Evolutionary conservation across 2,797 vertebrate genomes (phyloP), one percentile per base, ranked within the genome.

Genomic region (Coregonus sp.): DNA sequence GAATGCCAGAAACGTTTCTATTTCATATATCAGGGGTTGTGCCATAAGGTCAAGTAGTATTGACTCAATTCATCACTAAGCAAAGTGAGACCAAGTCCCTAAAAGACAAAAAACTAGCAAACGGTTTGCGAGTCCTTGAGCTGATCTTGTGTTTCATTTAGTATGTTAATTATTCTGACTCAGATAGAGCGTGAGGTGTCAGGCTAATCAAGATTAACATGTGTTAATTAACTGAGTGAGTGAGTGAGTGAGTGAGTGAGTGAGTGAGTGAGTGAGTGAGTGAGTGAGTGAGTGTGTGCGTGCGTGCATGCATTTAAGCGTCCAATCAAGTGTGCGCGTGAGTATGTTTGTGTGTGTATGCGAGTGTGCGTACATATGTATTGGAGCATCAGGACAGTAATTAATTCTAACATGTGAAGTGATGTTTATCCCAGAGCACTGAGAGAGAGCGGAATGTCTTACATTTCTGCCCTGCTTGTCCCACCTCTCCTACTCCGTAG

Each of bases 401-500:
- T n/a, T 59, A 11, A 75, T 78, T 74, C 52, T 37, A 77, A 15
- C 15, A 50, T 51, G 47, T 51, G 47, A 35, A 15, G 68, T 70
- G n/a, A 51, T 75, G 74, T 35, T 66, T 9, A 70, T 78, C 51
- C 2, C 50, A 69, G 71, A 84, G 66, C n/a, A 78, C 14, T 75
- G 59, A 81, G 25, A 25, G 25, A 25, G 25, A 71, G 40, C 71
- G 5, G 15, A 66, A 52, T 85, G 79, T 82, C 92, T 92, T 90
- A 93, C 92, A 87, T 91, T 93, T 93, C 74, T 93, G 92, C 35
- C 88, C 89, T 0, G 79, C 86, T 0, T 90, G 59, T 20, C 59
- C 59, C 4, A 2, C 65, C 12, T 7, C 47, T 2, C 47, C 70
- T 71, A 20, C 89, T n/a, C 84, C n/a, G 70, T 90, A 90, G 79